Evolutionary conservation across 2,797 vertebrate species (phyloP).

Genomic region (Heteromormyrus szaboi): DNA sequence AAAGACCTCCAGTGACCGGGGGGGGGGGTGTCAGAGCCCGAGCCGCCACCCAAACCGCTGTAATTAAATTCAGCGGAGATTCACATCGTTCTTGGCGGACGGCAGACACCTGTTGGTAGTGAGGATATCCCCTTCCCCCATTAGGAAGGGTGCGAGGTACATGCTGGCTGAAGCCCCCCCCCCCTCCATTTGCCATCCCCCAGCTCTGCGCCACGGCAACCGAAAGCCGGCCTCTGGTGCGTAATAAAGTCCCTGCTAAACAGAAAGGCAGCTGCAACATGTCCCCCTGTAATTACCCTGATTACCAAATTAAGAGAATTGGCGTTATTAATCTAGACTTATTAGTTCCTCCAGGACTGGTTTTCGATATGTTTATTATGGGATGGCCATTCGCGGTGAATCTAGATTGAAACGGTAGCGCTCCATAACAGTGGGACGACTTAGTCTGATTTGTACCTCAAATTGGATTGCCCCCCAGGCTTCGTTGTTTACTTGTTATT

Average conservation of each 20-base stretch:
- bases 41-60: neutral
- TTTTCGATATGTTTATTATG: constrained; percentile 3
- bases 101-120: neutral
- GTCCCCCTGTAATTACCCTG: constrained; percentile 9
- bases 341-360: constrained; percentile 4
- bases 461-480: neutral
- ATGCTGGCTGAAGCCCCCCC: neutral
- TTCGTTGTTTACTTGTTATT: neutral
- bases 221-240: neutral
- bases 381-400: neutral
- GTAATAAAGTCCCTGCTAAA: neutral
- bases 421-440: neutral
- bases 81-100: neutral
- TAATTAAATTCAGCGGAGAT: neutral
- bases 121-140: neutral
- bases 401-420: neutral
- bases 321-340: constrained; percentile 11
- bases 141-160: neutral
- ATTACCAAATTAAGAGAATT: constrained; percentile 16
- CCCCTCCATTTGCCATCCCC: neutral
- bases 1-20: neutral
- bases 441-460: neutral
- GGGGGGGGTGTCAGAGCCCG: neutral
- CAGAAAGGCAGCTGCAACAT: neutral
- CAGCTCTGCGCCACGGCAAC: neutral